phyloP scores from a whole-genome alignment of 2,797 vertebrate species.

The Brotula barbata region DNA sequence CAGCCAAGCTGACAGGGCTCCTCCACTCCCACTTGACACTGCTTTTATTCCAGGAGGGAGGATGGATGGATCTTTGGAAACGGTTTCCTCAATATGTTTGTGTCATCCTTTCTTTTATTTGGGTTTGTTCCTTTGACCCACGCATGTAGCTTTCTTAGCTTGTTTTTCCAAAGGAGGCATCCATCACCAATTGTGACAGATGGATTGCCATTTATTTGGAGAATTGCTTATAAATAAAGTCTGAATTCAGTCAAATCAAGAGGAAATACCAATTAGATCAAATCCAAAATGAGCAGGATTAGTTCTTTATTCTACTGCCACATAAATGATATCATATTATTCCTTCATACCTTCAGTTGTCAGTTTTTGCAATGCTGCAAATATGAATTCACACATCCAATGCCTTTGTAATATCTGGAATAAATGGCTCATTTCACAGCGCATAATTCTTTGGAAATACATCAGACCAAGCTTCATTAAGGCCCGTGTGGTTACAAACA shows the following conservation, averaged over 20 bases:
- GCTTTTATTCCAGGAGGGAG: no score
- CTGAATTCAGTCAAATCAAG: background rate
- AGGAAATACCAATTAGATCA: no score
- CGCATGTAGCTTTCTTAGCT: conserved; percentile 15
- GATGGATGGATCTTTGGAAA: background rate
- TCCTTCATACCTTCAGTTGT: no score
- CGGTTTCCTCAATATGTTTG: background rate
- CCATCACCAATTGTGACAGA: conserved; percentile 33
- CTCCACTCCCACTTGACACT: background rate
- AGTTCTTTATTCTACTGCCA: no score
- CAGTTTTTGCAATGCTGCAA: no score
- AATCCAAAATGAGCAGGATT: no score
- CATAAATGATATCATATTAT: no score
- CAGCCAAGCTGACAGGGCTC: conserved; percentile 34
- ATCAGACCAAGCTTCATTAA: conserved; percentile 2
- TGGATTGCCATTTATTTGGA: conserved; percentile 10
- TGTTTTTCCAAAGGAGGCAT: conserved; percentile 6
- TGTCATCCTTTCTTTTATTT: conserved; percentile 17
- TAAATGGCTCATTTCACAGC: background rate
- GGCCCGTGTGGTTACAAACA: conserved; percentile 27
- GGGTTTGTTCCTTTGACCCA: conserved; percentile 13
- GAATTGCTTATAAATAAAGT: no score
- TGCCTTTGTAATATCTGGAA: background rate
- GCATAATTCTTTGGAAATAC: background rate
- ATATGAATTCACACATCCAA: background rate